phyloP scores from a whole-genome alignment of 1,140 invertebrate species.

The Drosophila pachea region DNA sequence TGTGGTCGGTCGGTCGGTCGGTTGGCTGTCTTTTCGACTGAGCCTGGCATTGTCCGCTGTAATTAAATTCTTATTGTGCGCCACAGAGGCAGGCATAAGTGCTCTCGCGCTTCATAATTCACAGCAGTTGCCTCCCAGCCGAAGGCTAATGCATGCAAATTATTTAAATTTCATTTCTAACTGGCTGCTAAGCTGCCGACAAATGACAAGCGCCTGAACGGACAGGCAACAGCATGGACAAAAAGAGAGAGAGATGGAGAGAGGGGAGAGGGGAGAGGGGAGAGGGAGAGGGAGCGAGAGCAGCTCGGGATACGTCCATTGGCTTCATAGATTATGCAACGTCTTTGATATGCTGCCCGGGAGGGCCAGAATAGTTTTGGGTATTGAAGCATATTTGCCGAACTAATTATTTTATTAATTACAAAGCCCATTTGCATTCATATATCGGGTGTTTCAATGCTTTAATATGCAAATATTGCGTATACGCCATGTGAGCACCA shows the following conservation, averaged over 20 bases:
- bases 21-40: background rate
- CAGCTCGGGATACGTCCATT: too few relatives aligned
- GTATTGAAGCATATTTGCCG: too few relatives aligned
- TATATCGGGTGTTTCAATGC: too few relatives aligned
- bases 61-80: constrained; percentile 29
- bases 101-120: constrained; percentile 9
- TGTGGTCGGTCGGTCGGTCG: background rate
- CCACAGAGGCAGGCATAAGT: background rate
- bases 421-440: background rate
- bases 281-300: too few relatives aligned
- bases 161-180: constrained; percentile 21
- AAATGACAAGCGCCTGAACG: too few relatives aligned
- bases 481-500: too few relatives aligned
- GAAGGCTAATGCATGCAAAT: constrained; percentile 24
- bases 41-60: constrained; percentile 5
- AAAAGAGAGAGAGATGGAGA: too few relatives aligned
- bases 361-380: too few relatives aligned
- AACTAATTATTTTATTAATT: constrained; percentile 5
- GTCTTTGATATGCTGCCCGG: too few relatives aligned
- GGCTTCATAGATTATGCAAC: background rate
- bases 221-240: too few relatives aligned
- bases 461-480: too few relatives aligned
- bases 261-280: too few relatives aligned
- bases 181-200: constrained; percentile 1
- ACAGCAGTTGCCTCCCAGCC: background rate